phyloP scores from a whole-genome alignment of 2,113 vertebrate genomes.

The Cynopterus brachyotis region DNA sequence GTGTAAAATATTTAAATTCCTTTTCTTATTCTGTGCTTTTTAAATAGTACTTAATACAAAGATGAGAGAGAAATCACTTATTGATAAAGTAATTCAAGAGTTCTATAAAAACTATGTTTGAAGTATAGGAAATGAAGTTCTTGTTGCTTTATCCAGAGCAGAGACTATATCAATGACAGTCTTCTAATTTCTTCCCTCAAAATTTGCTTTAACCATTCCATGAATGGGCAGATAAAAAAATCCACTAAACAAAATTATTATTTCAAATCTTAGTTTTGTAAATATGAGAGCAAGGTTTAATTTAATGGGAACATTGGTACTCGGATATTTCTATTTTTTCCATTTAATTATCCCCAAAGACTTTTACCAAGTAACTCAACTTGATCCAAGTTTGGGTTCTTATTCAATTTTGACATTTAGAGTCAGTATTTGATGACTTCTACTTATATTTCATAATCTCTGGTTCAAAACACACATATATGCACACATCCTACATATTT shows the following conservation, averaged over 20 bases:
- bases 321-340: neutral
- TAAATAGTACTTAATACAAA: neutral
- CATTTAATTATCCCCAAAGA: slow-evolving; percentile 14
- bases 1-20: neutral
- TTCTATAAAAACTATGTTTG: neutral
- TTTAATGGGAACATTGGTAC: neutral
- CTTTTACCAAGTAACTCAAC: neutral
- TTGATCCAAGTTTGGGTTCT: slow-evolving; percentile 1
- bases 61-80: slow-evolving; percentile 2
- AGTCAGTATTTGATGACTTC: neutral
- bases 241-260: slow-evolving; percentile 4
- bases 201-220: neutral
- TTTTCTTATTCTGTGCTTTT: slow-evolving; percentile 48
- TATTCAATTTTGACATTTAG: neutral
- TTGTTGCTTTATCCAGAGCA: neutral
- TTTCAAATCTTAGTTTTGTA: slow-evolving; percentile 32
- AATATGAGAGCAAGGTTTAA: neutral
- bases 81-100: slow-evolving; percentile 13
- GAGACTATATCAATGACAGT: neutral
- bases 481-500: neutral
- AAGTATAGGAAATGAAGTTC: neutral
- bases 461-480: neutral
- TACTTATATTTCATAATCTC: neutral
- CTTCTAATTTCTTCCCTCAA: slow-evolving; percentile 37
- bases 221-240: neutral